Evolutionary conservation across 2,888 invertebrate species (phyloP).

Genomic region (Biston betularia): DNA sequence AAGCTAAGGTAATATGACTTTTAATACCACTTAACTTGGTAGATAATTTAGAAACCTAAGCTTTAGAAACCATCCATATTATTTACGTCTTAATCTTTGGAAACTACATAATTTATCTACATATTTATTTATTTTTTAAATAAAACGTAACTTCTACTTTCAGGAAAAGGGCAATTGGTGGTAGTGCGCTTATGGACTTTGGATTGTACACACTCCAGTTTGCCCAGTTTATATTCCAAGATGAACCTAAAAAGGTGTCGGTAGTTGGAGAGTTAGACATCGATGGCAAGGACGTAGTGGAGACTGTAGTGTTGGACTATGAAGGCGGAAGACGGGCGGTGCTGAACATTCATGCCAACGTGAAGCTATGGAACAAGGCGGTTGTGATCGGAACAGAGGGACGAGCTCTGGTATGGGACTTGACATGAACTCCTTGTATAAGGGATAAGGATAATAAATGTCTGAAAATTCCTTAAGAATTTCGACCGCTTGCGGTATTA

Average conservation of each 20-base stretch:
- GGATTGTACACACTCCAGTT: slow-evolving; percentile 93
- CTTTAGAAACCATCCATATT: too few species aligned
- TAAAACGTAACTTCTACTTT: slow-evolving; percentile 38
- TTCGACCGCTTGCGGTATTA: neutral
- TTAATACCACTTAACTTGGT: neutral
- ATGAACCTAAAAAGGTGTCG: slow-evolving; percentile 89
- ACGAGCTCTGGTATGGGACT: slow-evolving; percentile 77
- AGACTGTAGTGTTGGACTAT: slow-evolving; percentile 88
- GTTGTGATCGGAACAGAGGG: slow-evolving; percentile 89
- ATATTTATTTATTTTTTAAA: too few species aligned
- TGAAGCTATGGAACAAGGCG: slow-evolving; percentile 87
- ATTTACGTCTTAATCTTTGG: too few species aligned
- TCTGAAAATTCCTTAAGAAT: neutral
- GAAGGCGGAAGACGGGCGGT: slow-evolving; percentile 87
- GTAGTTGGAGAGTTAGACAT: slow-evolving; percentile 89
- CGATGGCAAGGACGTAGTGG: slow-evolving; percentile 89
- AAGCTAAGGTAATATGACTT: slow-evolving; percentile 60
- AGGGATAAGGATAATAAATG: neutral
- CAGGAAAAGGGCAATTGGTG: slow-evolving; percentile 91
- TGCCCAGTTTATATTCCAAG: slow-evolving; percentile 89
- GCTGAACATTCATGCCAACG: slow-evolving; percentile 80
- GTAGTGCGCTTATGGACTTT: slow-evolving; percentile 91
- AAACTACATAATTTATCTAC: too few species aligned
- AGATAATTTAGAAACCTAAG: too few species aligned
- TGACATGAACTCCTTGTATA: neutral